phyloP scores from a whole-genome alignment of 2,797 vertebrate genomes.

The Pelobates cultripes region DNA sequence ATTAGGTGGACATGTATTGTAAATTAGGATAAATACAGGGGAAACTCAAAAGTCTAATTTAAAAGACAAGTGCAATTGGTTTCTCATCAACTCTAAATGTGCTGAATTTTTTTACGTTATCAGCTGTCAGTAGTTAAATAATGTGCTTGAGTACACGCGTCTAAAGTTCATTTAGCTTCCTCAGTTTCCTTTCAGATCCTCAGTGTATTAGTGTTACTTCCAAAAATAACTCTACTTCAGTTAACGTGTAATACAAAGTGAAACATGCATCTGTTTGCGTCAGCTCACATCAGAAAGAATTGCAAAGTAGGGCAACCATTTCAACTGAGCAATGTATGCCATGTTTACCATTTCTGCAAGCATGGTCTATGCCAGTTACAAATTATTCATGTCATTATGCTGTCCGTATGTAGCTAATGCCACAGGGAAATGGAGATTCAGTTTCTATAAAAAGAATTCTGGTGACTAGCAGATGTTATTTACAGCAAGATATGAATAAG shows the following conservation, averaged over 20 bases:
- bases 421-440: background rate
- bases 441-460: slow-evolving; percentile 1
- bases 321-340: slow-evolving; percentile 1
- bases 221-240: slow-evolving; percentile 18
- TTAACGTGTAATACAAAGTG: slow-evolving; percentile 16
- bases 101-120: background rate
- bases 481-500: slow-evolving; percentile 1
- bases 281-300: slow-evolving; percentile 22
- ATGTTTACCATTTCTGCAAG: slow-evolving; percentile 10
- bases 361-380: background rate
- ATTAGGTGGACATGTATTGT: too few relatives aligned
- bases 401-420: slow-evolving; percentile 23
- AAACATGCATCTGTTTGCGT: slow-evolving; percentile 34
- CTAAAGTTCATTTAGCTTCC: background rate
- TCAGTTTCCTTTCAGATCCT: slow-evolving; percentile 4
- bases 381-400: slow-evolving; percentile 26
- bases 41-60: too few relatives aligned
- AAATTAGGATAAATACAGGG: too few relatives aligned
- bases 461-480: slow-evolving; percentile 14
- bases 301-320: slow-evolving; percentile 24
- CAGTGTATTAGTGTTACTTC: background rate
- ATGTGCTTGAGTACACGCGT: background rate
- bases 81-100: background rate
- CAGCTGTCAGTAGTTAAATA: background rate
- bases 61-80: background rate